Base-by-base conservation (phyloP, 92 coral and sea anemone genomes). In the Porites evermanni region DNA sequence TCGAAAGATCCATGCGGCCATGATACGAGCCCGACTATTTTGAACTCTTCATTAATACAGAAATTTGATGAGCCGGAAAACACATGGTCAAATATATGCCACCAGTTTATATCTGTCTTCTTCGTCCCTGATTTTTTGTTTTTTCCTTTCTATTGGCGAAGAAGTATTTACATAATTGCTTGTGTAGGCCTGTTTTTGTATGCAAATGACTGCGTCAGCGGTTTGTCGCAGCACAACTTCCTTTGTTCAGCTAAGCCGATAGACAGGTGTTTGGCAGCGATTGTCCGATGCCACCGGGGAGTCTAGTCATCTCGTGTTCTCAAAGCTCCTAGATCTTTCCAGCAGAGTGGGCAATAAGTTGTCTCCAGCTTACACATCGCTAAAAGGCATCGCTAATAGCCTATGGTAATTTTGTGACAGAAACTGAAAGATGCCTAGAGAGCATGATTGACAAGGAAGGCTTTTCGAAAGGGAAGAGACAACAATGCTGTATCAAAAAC, bases 1-100 rank as follows among this genome's bases (percentile, higher is more conserved):
- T 59, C 91, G 76, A 75, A 92, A 94, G 32, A 94, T 65, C 69
- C 67, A 80, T 26, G 94, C 92, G 12, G 92, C 89, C 91, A 91
- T 94, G 56, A 17, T n/a, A 21, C 2, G 13, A 12, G 50, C 13
- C n/a, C 12, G 16, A 7, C 50, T 58, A 82, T 63, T 44, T 21
- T 11, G 20, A 23, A 50, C 51, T 7, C 50, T n/a, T 29, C 77
- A 32, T 70, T 56, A 18, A 29, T 7, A 21, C 24, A 53, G 7
- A 4, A 19, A 47, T 20, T 21, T 50, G 6, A 51, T 29, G 17
- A 12, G 26, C 50, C 44, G 4, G 72, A n/a, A n/a, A 19, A 59
- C 77, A 69, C 67, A 80, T 69, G 68, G 53, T 68, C 67, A 80
- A 80, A 75, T 18, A 58, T 14, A 54, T 19, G 9, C 72, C 64